phyloP scores from a whole-genome alignment of 2,113 vertebrate genomes.

The Cyanoramphus novaezelandiae region DNA sequence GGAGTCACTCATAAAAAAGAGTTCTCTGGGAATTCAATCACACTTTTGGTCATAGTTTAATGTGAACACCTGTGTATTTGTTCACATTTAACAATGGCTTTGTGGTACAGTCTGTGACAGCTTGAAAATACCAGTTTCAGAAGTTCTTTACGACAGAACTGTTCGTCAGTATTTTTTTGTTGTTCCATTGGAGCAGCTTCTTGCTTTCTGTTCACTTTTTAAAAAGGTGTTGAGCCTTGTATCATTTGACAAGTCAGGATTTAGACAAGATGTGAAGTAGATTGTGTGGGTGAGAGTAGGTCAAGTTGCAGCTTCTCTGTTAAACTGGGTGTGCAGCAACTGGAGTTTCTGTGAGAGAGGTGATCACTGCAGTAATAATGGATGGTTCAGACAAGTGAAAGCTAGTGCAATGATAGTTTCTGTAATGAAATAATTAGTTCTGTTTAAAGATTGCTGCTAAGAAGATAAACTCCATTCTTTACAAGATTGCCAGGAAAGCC shows the following conservation, averaged over 20 bases:
- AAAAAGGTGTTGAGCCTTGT: neutral
- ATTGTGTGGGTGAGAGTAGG: neutral
- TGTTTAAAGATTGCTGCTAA: conserved; percentile 54
- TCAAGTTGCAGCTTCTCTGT: neutral
- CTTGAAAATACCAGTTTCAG: neutral
- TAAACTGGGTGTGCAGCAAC: rapidly evolving
- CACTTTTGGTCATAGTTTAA: neutral
- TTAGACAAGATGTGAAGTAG: neutral
- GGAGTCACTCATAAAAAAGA: neutral
- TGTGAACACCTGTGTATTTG: neutral
- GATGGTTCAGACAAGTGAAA: conserved; percentile 41
- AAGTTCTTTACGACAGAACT: neutral
- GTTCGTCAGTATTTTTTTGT: neutral
- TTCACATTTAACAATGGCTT: neutral
- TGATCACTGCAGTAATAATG: neutral
- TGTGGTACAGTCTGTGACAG: neutral
- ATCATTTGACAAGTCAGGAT: neutral
- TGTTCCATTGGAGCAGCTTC: neutral
- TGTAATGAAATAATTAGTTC: conserved; percentile 59
- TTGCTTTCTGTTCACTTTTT: neutral
- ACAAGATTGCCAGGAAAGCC: neutral
- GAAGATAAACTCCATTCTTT: neutral
- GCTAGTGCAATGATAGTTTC: conserved; percentile 23
- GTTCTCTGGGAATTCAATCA: neutral
- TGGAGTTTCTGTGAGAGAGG: neutral